Evolutionary conservation across 2,888 invertebrate species (phyloP).

Genomic region (Brenthis hecate): DNA sequence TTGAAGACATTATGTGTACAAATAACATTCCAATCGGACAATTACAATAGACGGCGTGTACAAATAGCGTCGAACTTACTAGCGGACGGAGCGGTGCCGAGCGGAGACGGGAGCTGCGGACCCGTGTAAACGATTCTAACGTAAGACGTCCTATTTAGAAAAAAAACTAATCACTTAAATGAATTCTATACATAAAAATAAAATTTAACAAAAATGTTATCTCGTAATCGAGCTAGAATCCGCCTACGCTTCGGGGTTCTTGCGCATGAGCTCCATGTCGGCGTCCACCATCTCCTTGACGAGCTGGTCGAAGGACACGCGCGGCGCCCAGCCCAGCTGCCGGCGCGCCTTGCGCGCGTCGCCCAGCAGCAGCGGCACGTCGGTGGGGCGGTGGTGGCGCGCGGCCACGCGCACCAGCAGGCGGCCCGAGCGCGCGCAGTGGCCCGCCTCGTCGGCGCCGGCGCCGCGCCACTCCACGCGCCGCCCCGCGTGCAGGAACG

Average conservation of each 20-base stretch:
- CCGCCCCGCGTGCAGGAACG: conserved; percentile 92
- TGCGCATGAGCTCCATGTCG: conserved; percentile 95
- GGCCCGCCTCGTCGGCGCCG: conserved; percentile 90
- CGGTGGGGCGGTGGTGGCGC: conserved; percentile 98
- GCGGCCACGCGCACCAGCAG: conserved; percentile 94
- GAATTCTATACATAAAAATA: no score
- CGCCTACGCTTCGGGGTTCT: conserved; percentile 92
- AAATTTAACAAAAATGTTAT: no score
- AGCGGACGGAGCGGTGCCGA: no score
- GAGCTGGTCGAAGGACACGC: conserved; percentile 90
- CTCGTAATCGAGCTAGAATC: no score
- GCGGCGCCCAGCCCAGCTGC: conserved; percentile 94
- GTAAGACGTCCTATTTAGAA: no score
- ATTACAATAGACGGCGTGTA: no score
- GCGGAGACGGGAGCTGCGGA: no score
- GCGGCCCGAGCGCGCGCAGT: conserved; percentile 86
- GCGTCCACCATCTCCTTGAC: conserved; percentile 97
- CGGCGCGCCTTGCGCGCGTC: conserved; percentile 95
- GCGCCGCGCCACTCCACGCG: conserved; percentile 90
- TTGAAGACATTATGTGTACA: no score
- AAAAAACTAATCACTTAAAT: no score
- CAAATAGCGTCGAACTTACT: no score
- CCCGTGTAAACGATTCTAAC: no score
- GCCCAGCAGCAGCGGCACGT: conserved; percentile 96
- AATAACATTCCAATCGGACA: no score